phyloP scores from a whole-genome alignment of 2,888 invertebrate genomes.

The Oxyteleia sp. region DNA sequence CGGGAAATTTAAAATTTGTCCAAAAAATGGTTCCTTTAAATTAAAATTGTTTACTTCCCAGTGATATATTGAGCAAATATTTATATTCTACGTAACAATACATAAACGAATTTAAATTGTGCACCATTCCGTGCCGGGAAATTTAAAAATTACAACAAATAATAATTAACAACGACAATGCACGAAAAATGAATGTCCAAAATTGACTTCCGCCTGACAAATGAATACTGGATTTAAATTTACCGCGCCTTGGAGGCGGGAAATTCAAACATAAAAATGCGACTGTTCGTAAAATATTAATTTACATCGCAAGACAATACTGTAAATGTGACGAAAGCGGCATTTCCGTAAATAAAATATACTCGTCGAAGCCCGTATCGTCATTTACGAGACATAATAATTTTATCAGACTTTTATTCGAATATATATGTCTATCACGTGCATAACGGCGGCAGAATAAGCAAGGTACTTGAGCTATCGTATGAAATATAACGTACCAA shows the following conservation, averaged over 20 bases:
- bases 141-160: too few relatives aligned
- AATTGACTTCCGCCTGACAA: neutral
- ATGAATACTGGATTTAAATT: too few relatives aligned
- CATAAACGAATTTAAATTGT: too few relatives aligned
- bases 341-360: slow-evolving; percentile 14
- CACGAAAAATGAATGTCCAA: too few relatives aligned
- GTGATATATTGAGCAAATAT: too few relatives aligned
- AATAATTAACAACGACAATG: too few relatives aligned
- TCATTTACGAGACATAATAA: slow-evolving; percentile 39
- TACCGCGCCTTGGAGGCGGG: neutral
- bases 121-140: too few relatives aligned
- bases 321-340: neutral
- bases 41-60: too few relatives aligned
- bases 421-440: slow-evolving; percentile 47
- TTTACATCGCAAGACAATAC: slow-evolving; percentile 1
- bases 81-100: too few relatives aligned
- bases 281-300: neutral
- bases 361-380: neutral
- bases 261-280: neutral
- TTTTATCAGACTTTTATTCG: slow-evolving; percentile 58
- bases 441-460: slow-evolving; percentile 46
- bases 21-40: too few relatives aligned
- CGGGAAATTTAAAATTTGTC: too few relatives aligned
- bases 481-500: slow-evolving; percentile 70
- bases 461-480: slow-evolving; percentile 66